Percentiles rank a stretch among this genome's conserved stretches.
phyloP scores from a whole-genome alignment of 2,797 vertebrate species.

The Morelia viridis region DNA sequence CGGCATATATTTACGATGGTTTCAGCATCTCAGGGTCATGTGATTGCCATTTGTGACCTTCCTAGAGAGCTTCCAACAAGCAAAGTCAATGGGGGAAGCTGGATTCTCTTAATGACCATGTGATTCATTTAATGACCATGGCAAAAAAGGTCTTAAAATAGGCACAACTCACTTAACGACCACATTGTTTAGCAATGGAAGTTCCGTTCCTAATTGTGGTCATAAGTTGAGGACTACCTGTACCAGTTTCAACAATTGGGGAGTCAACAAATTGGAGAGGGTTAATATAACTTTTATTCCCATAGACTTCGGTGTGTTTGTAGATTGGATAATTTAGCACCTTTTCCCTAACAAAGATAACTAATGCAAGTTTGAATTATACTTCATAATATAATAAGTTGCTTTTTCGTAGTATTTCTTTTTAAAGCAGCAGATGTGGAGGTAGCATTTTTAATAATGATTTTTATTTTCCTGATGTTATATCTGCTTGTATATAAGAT shows the following conservation, averaged over 20 bases:
- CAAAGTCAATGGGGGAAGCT: no score
- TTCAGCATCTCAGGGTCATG: no score
- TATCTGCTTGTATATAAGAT: constrained; percentile 40
- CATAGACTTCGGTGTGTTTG: background rate
- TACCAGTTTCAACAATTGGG: background rate
- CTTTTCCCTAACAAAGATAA: constrained; percentile 10
- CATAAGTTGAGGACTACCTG: no score
- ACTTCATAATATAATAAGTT: background rate
- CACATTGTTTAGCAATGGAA: no score
- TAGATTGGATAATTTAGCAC: constrained; percentile 8
- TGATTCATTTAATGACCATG: no score
- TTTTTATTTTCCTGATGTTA: constrained; percentile 55
- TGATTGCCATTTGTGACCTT: no score
- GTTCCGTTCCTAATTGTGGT: no score
- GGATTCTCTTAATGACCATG: no score
- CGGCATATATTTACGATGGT: no score
- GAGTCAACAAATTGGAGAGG: background rate
- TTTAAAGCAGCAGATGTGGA: constrained; percentile 14
- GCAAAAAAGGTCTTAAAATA: no score
- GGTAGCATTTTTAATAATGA: background rate
- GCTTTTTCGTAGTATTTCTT: background rate
- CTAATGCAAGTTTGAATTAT: background rate
- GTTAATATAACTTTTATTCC: background rate
- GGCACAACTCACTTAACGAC: no score
- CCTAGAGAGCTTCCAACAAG: no score